phyloP scores from a whole-genome alignment of 2,113 vertebrate genomes.

The Ageneiosus marmoratus region DNA sequence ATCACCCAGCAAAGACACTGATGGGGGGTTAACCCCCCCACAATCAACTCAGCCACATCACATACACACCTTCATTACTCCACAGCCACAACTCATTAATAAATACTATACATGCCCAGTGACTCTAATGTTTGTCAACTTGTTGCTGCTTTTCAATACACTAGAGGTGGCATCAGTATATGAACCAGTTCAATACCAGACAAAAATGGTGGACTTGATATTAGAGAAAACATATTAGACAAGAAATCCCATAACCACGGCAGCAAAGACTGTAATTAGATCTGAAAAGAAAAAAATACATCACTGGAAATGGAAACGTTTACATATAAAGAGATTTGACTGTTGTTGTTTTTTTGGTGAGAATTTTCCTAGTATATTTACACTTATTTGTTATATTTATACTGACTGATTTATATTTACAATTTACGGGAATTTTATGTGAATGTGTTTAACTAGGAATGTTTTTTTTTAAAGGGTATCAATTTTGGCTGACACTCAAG shows the following conservation, averaged over 20 bases:
- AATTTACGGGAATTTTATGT: not conserved
- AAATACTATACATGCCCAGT: not conserved
- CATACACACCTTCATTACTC: constrained; percentile 23
- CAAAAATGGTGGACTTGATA: not conserved
- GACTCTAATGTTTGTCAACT: not conserved
- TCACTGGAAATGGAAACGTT: not conserved
- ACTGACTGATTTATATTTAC: not conserved
- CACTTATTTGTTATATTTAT: not conserved
- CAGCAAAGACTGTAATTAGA: not conserved
- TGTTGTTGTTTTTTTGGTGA: not conserved
- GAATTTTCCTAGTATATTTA: no score
- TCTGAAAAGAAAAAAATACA: not conserved
- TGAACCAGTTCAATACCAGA: not conserved
- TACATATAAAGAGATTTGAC: not conserved
- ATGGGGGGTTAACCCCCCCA: constrained; percentile 22
- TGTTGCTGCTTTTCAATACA: not conserved
- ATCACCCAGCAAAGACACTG: constrained; percentile 46
- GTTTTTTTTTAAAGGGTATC: not conserved
- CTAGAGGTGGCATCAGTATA: not conserved
- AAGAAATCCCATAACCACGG: not conserved
- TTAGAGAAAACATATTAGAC: not conserved
- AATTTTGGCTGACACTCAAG: not conserved
- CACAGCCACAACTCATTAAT: constrained; percentile 9
- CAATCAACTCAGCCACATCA: constrained; percentile 19
- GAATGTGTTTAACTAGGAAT: not conserved